Evolutionary conservation across 2,888 invertebrate species (phyloP).

Genomic region (Julus scandinavius): DNA sequence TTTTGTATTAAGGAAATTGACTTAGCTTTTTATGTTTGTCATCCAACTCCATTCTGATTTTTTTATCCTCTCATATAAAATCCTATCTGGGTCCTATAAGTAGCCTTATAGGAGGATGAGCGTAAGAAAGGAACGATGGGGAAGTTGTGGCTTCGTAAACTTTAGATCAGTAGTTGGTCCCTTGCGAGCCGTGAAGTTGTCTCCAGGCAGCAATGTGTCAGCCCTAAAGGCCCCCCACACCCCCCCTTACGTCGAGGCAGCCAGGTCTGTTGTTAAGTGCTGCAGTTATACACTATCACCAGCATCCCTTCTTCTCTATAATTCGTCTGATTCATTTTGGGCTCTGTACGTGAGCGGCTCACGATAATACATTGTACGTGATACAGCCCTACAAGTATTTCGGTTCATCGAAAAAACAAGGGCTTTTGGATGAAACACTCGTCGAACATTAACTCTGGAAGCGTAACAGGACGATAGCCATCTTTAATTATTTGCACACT

Average conservation of each 20-base stretch:
- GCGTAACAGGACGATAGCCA: background rate
- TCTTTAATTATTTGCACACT: background rate
- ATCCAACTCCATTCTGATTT: constrained; percentile 34
- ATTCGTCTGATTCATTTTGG: constrained; percentile 46
- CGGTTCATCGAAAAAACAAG: constrained; percentile 40
- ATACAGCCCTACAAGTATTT: constrained; percentile 4
- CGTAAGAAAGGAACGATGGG: constrained; percentile 40
- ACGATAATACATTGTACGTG: constrained; percentile 44
- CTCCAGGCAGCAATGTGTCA: constrained; percentile 46
- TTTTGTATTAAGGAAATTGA: constrained; percentile 45
- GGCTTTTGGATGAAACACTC: constrained; percentile 1
- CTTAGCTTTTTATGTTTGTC: constrained; percentile 36
- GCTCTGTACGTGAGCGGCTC: constrained; percentile 40
- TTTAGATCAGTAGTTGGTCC: constrained; percentile 46
- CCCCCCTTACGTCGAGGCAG: constrained; percentile 10
- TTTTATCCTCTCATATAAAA: background rate
- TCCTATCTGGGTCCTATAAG: constrained; percentile 17
- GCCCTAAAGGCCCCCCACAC: constrained; percentile 41
- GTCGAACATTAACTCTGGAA: background rate
- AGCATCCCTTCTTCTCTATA: constrained; percentile 43
- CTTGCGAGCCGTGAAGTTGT: constrained; percentile 31
- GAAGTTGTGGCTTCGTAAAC: constrained; percentile 46
- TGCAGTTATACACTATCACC: constrained; percentile 36
- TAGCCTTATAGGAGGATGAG: constrained; percentile 16
- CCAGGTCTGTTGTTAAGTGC: constrained; percentile 43